phyloP scores from a whole-genome alignment of 2,797 vertebrate genomes.

The Eospalax fontanierii region DNA sequence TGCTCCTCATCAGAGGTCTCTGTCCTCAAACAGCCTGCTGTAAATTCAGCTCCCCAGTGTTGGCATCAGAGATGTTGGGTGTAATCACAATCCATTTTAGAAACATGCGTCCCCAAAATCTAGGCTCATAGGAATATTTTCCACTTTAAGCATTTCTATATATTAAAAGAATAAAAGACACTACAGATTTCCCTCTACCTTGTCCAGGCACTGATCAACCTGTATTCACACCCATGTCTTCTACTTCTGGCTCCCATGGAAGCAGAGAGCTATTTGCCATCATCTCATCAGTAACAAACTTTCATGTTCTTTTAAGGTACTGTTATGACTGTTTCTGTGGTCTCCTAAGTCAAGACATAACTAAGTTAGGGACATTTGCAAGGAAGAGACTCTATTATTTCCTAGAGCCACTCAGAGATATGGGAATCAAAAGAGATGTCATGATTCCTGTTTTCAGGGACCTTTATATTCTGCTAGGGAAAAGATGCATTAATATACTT shows the following conservation, averaged over 20 bases:
- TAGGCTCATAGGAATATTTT: neutral
- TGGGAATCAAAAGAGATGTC: neutral
- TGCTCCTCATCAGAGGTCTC: neutral
- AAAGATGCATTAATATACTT: neutral
- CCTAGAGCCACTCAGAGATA: neutral
- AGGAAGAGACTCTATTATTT: neutral
- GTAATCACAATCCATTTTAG: conserved; percentile 26
- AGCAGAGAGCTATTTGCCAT: neutral
- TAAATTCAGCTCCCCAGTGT: neutral
- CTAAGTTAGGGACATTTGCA: neutral
- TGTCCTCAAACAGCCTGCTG: neutral
- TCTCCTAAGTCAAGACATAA: too few species aligned
- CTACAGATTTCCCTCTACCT: neutral
- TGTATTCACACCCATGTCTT: neutral
- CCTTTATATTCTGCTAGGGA: neutral
- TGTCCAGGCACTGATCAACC: neutral
- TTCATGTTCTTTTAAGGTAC: conserved; percentile 2
- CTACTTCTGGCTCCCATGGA: neutral
- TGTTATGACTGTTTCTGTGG: neutral
- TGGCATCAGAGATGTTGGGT: neutral
- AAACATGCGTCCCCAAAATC: neutral
- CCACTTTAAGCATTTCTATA: neutral
- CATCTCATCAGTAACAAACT: neutral
- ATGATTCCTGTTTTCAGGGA: conserved; percentile 13
- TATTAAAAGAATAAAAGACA: neutral